These are phyloP conservation scores for Drosophila leontia DNA, from an alignment of 1,140 invertebrate species.

Conservation along the genomic window DNA sequence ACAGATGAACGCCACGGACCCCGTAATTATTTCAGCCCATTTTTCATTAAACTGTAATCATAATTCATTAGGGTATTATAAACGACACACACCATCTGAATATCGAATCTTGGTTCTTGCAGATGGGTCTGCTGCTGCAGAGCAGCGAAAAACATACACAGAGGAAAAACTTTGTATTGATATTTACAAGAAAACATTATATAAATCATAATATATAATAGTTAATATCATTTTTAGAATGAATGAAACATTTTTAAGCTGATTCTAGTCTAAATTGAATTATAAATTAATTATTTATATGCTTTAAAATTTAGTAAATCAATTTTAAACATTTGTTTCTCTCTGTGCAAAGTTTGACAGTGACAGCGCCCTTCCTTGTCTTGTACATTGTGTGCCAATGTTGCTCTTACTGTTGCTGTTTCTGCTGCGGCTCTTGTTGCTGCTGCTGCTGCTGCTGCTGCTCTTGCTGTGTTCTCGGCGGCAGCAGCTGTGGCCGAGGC, in stretches of 20 bases:
- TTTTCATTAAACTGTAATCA: conserved; percentile 81
- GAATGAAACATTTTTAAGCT: too few relatives aligned
- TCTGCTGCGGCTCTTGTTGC: conserved; percentile 24
- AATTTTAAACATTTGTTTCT: not conserved
- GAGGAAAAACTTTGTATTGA: not conserved
- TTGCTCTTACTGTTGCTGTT: conserved; percentile 34
- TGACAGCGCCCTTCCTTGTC: conserved; percentile 54
- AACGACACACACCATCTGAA: conserved; percentile 30
- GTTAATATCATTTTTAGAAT: not conserved
- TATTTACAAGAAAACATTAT: not conserved
- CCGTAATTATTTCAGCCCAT: conserved; percentile 58
- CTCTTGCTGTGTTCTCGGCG: conserved; percentile 32
- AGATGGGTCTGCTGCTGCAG: conserved; percentile 39
- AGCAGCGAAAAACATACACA: conserved; percentile 12
- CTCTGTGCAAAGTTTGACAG: conserved; percentile 29
- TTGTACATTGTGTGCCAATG: conserved; percentile 46
- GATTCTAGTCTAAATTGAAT: not conserved
- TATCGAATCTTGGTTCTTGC: conserved; percentile 46
- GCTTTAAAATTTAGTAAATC: not conserved
- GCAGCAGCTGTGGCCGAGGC: conserved; percentile 27
- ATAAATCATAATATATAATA: not conserved
- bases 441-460: conserved; percentile 35
- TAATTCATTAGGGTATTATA: conserved; percentile 76
- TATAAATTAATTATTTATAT: not conserved
- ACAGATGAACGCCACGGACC: conserved; percentile 35